Base-by-base conservation (phyloP, 1,140 invertebrate species). In the Mycetomoellerius zeteki region DNA sequence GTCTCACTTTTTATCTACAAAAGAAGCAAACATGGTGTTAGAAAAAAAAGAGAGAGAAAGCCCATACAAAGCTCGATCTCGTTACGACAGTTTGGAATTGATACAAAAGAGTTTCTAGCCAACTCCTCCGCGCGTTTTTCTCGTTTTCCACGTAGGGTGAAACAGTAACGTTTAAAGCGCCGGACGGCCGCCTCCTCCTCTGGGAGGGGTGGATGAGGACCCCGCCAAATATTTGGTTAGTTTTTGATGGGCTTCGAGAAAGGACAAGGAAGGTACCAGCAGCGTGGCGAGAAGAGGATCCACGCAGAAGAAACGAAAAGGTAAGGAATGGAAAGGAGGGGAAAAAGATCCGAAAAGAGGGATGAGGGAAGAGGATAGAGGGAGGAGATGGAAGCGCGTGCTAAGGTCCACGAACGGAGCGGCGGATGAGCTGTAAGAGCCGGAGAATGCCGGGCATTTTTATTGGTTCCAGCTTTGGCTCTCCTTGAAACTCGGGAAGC, bases 211-310 rank as follows among this genome's bases (percentile, higher is more conserved):
- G 87, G 86, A 88, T 87, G 92, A 91, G 91, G 92, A 92, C 93
- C 76, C 95, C 93, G 94, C 91, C 94, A 95, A 95, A 95, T 95
- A 95, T 95, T 95, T 95, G 93, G 90, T 88, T 89, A 92, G 89
- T 93, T 89, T 90, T 91, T 91, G 90, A 91, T 91, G 90, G 90
- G 90, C 90, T 91, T 81, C 71, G 89, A 67, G 85, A 87, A 91
- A 89, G 81, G 78, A 86, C 84, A 89, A 85, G 86, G 88, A 73
- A 87, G 84, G 82, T 84, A 90, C 81, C 52, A 56, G 75, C 24
- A 56, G 43, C 69, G 71, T 81, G 86, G 86, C 85, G 82, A 88
- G 72, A 90, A 87, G 87, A 73, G 65, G 60, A 78, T 82, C 33
- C 86, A 64, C 30, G 54, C 54, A 27, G 71, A 60, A 30, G 27